Evolutionary conservation across 2,797 vertebrate species (phyloP).

Genomic region (Avahi laniger): DNA sequence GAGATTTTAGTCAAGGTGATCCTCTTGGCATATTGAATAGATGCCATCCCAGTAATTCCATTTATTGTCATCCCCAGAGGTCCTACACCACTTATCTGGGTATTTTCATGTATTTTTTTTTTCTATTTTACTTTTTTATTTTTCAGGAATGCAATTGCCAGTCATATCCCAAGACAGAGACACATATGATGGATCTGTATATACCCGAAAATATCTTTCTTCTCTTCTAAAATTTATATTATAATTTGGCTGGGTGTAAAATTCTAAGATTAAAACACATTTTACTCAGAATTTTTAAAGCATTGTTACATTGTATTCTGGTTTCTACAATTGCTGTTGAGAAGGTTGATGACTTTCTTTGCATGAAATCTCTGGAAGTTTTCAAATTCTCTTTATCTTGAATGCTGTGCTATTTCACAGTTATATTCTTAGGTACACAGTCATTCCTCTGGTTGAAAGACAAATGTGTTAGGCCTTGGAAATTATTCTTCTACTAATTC

Average conservation of each 20-base stretch:
- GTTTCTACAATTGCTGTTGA: not conserved
- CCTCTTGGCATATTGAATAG: no score
- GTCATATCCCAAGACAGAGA: not conserved
- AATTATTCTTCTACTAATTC: not conserved
- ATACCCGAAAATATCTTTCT: not conserved
- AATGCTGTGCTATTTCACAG: not conserved
- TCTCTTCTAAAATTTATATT: not conserved
- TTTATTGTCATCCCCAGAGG: not conserved
- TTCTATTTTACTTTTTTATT: not conserved
- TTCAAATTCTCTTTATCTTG: not conserved
- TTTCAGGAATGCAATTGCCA: not conserved
- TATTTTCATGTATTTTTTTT: not conserved
- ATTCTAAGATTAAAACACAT: not conserved
- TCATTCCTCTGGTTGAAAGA: not conserved
- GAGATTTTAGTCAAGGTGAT: not conserved
- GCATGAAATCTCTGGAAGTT: not conserved
- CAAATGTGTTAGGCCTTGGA: not conserved
- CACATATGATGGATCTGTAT: not conserved
- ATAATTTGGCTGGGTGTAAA: not conserved
- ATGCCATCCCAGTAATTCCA: fast-evolving
- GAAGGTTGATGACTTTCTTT: not conserved
- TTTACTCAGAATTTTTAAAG: not conserved
- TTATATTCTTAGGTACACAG: not conserved
- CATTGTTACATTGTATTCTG: not conserved
- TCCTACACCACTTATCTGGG: not conserved